A percentile compares a stretch with the other conserved stretches of the same genome.
phyloP scores from a whole-genome alignment of 2,888 invertebrate genomes.

The Thecophora atra region DNA sequence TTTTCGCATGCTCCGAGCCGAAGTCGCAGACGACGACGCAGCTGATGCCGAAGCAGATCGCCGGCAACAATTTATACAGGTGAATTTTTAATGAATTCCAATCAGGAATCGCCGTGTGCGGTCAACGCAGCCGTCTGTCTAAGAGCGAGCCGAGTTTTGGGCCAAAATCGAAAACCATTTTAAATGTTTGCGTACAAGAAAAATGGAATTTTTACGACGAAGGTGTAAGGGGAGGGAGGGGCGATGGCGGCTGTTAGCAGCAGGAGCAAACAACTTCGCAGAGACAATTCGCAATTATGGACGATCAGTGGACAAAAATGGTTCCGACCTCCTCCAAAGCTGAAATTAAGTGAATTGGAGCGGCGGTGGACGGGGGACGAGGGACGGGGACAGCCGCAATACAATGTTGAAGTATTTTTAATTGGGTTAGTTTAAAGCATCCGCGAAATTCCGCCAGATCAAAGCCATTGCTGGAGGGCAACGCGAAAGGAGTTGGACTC shows the following conservation, averaged over 20 bases:
- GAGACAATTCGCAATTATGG: constrained; percentile 31
- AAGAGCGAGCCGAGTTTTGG: constrained; percentile 19
- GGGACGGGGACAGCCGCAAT: constrained; percentile 4
- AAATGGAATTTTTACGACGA: constrained; percentile 20
- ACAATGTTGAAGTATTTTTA: constrained; percentile 29
- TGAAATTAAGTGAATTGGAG: constrained; percentile 20
- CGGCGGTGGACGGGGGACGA: not conserved
- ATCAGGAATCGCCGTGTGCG: constrained; percentile 58
- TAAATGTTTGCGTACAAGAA: constrained; percentile 33
- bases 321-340: constrained; percentile 29
- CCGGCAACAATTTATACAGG: constrained; percentile 41
- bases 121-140: constrained; percentile 44
- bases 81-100: constrained; percentile 63
- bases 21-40: not conserved
- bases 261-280: not conserved
- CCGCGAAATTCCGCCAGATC: constrained; percentile 34
- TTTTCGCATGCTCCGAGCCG: constrained; percentile 54
- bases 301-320: constrained; percentile 30
- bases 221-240: not conserved
- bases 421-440: constrained; percentile 36
- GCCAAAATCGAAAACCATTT: constrained; percentile 22
- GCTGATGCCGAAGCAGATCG: not conserved
- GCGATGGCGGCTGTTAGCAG: not conserved
- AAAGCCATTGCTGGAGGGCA: constrained; percentile 30
- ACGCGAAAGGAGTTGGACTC: constrained; percentile 6